phyloP scores from a whole-genome alignment of 2,797 vertebrate species.

The Hydrocynus forskahlii region DNA sequence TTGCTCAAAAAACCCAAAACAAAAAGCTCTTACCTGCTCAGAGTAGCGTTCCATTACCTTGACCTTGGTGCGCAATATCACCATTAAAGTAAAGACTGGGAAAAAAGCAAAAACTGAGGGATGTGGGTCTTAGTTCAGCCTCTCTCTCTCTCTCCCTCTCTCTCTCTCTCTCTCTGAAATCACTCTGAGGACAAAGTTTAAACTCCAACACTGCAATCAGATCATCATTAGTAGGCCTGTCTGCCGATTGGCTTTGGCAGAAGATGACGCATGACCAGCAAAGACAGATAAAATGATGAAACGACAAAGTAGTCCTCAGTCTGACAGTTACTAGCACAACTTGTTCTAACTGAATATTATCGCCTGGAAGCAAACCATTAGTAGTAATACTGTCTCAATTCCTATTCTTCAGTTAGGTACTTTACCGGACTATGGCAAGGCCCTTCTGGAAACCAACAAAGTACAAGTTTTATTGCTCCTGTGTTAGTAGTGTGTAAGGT shows the following conservation, averaged over 20 bases:
- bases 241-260: slow-evolving; percentile 64
- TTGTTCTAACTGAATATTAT: not conserved
- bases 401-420: not conserved
- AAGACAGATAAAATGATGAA: slow-evolving; percentile 43
- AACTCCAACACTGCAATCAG: slow-evolving; percentile 80
- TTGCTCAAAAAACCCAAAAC: not conserved
- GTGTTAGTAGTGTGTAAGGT: not conserved
- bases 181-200: slow-evolving; percentile 76
- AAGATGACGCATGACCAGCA: slow-evolving; percentile 63
- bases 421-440: not conserved
- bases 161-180: slow-evolving; percentile 57
- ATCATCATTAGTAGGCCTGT: slow-evolving; percentile 46
- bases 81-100: slow-evolving; percentile 17
- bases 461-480: not conserved
- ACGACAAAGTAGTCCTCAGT: slow-evolving; percentile 5
- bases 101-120: slow-evolving; percentile 49
- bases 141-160: slow-evolving; percentile 30
- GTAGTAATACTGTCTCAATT: not conserved
- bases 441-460: not conserved
- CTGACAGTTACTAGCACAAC: not conserved
- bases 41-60: slow-evolving; percentile 68
- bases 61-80: slow-evolving; percentile 36
- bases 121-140: slow-evolving; percentile 41
- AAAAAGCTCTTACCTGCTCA: slow-evolving; percentile 66
- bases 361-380: not conserved